Conservation (phyloP, 2,113 vertebrate genomes). For the Perca fluviatilis region DNA sequence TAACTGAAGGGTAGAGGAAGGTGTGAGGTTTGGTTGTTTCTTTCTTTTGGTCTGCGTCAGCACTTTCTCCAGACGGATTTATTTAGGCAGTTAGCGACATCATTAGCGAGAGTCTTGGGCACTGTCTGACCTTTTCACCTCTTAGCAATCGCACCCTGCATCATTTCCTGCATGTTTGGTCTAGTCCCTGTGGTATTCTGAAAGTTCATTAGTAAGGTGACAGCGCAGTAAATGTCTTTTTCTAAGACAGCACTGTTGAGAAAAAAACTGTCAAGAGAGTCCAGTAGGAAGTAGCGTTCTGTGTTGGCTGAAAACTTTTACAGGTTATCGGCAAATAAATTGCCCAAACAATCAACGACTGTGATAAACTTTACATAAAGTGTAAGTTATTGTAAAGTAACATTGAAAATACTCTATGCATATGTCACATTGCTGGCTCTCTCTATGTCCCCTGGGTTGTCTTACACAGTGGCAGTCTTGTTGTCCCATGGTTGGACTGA, state of each 20-base stretch:
- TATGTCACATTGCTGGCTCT: constrained; percentile 9
- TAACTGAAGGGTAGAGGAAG: constrained; percentile 35
- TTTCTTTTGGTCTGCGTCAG: constrained; percentile 54
- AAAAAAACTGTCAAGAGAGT: constrained; percentile 1
- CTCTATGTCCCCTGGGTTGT: neutral
- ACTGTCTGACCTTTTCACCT: constrained; percentile 68
- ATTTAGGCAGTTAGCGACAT: constrained; percentile 67
- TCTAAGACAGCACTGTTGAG: constrained; percentile 5
- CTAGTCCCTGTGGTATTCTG: constrained; percentile 50
- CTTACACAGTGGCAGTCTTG: neutral
- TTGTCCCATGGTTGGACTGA: constrained; percentile 14
- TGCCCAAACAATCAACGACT: neutral
- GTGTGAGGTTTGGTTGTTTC: constrained; percentile 38
- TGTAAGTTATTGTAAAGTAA: neutral
- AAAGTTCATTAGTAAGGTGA: constrained; percentile 68
- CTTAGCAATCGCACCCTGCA: constrained; percentile 48
- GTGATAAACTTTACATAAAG: neutral
- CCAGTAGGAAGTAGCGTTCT: constrained; percentile 10
- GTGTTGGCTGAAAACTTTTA: constrained; percentile 27
- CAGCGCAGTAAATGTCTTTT: constrained; percentile 49
- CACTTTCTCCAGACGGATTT: constrained; percentile 53
- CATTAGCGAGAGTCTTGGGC: constrained; percentile 69
- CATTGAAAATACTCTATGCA: constrained; percentile 3
- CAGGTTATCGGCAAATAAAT: constrained; percentile 4
- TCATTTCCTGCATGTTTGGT: constrained; percentile 59